Base-by-base conservation (phyloP, 2,888 invertebrate species). In the Drosophila austrosaltans region DNA sequence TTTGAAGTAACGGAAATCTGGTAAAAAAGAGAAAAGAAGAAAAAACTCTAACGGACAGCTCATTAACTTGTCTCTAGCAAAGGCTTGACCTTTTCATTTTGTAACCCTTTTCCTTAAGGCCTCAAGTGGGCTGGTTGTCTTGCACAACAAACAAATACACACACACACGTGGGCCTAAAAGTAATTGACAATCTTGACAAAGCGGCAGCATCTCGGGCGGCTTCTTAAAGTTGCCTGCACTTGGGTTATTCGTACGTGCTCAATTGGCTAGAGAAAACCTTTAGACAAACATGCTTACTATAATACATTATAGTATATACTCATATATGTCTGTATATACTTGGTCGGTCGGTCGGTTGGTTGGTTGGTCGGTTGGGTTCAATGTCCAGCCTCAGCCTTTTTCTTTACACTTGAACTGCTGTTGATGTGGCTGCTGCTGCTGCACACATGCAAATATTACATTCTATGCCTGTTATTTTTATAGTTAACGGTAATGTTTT, bases 1-100 rank as follows among this genome's bases (percentile, higher is more conserved):
- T 92, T 92, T 72, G 91, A 91, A 65, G 91, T 90, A 32, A 91
- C 91, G 8, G 92, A 91, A 73, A 91, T 91, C 73, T 91, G 91
- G 91, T 91, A 89, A 72, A 68, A 36, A 36, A 36, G 8, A 36
- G 16, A 36, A 36, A 36, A 10, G 8, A 36, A 8, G 36, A 36
- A 36, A 36, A 36, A 22, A 48, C 22, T 25, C 22, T 25, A 20
- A 56, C 10, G 12, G 42, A 25, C 40, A 42, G 42, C 3, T 20
- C 32, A 57, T 48, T 48, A 48, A 48, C 48, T 48, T 39, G 39
- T 58, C 39, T 28, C 48, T 28, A 20, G 32, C 61, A 28, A 59
- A 58, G 82, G 81, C 82, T 89, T 88, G 90, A 79, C 81, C 84
- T 81, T 77, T 57, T 57, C 42, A 2, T 30, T 65, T 48, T 25